Evolutionary conservation across 92 coral and sea anemone genomes (phyloP).

Genomic region (Montipora capitata): DNA sequence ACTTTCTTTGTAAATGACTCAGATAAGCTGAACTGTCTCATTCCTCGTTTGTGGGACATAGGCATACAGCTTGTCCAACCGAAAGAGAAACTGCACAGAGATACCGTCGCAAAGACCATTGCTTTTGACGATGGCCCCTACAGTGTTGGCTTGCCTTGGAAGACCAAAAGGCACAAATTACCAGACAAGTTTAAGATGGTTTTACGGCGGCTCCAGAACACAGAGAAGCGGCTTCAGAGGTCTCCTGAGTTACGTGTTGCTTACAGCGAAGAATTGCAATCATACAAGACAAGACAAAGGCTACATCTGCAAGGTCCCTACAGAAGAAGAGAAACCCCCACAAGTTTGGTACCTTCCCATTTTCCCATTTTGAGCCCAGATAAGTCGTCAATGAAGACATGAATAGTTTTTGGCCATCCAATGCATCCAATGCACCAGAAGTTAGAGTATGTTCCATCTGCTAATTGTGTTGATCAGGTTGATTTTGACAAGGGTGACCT

Average conservation of each 20-base stretch:
- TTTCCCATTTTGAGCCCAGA: too few relatives aligned
- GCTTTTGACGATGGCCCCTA: constrained; percentile 50
- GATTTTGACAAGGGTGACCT: constrained; percentile 67
- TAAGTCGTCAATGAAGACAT: constrained; percentile 52
- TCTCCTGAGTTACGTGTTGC: constrained; percentile 26
- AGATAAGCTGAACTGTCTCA: constrained; percentile 47
- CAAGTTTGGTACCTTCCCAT: too few relatives aligned
- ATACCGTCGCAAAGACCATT: constrained; percentile 43
- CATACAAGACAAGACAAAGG: constrained; percentile 22
- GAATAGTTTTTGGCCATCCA: constrained; percentile 60
- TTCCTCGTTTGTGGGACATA: constrained; percentile 67
- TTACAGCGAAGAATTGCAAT: neutral
- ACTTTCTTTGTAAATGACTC: constrained; percentile 32
- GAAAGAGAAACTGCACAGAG: constrained; percentile 46
- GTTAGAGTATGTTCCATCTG: too few relatives aligned
- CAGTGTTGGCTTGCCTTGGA: constrained; percentile 23
- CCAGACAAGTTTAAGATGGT: constrained; percentile 63
- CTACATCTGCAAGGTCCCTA: constrained; percentile 1
- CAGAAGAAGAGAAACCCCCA: too few relatives aligned
- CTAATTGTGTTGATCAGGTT: constrained; percentile 45
- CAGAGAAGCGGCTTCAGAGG: constrained; percentile 62
- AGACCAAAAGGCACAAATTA: neutral
- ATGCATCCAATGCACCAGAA: neutral
- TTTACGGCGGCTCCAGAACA: constrained; percentile 45
- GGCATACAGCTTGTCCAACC: constrained; percentile 29